These are phyloP conservation scores for Stomatorhinus walkeri DNA, from an alignment of 2,797 vertebrate genomes.

Conservation along the genomic window DNA sequence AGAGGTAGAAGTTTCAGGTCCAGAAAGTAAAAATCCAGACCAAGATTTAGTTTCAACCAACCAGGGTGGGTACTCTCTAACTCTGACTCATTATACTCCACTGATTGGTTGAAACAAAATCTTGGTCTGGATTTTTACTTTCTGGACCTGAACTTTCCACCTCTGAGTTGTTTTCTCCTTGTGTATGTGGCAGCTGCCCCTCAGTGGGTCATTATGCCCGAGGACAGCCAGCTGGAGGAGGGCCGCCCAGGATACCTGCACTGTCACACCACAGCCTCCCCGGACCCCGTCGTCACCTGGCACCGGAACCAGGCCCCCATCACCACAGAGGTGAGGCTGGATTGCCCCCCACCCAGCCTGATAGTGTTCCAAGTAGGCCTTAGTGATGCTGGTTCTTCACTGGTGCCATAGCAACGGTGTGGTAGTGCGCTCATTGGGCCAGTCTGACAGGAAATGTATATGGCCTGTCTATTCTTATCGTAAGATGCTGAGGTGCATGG, in stretches of 20 bases:
- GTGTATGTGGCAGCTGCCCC: conserved; percentile 56
- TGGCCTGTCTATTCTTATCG: background rate
- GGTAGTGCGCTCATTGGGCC: background rate
- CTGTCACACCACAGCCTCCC: conserved; percentile 66
- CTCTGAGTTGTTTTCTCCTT: background rate
- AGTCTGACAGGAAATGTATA: background rate
- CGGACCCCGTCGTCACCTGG: conserved; percentile 68
- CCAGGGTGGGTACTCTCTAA: background rate
- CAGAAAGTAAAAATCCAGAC: background rate
- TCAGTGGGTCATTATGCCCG: conserved; percentile 70
- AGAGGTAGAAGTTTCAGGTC: background rate
- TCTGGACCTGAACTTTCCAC: background rate
- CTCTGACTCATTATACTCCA: background rate
- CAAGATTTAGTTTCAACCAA: background rate
- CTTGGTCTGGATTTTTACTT: background rate
- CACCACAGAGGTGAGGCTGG: conserved; percentile 56
- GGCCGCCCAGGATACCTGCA: conserved; percentile 73
- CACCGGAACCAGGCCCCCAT: conserved; percentile 68
- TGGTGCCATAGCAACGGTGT: background rate
- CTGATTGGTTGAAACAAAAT: background rate
- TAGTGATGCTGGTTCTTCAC: background rate
- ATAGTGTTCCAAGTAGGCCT: background rate
- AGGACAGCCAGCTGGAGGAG: conserved; percentile 73
- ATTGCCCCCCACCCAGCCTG: background rate
- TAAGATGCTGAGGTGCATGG: background rate